Conservation (phyloP, 2,888 invertebrate species). For the Tipula unca region DNA sequence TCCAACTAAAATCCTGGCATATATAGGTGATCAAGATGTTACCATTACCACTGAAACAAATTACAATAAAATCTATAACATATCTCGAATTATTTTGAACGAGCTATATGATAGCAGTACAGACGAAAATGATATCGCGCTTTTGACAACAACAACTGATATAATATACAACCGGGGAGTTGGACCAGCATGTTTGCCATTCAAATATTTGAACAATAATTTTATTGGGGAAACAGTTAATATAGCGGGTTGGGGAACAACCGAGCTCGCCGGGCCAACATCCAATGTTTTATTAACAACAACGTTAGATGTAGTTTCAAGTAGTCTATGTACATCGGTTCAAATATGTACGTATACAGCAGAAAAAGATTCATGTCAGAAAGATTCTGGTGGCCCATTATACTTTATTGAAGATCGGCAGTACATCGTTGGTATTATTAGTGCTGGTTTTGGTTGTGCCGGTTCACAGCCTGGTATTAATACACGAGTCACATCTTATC, state of each 20-base stretch:
- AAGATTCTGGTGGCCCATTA: constrained; percentile 49
- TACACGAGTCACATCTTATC: constrained; percentile 47
- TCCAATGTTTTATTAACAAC: constrained; percentile 46
- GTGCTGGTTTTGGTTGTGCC: constrained; percentile 49
- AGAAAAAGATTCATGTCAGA: constrained; percentile 47
- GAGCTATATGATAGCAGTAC: constrained; percentile 23
- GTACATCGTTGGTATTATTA: constrained; percentile 48
- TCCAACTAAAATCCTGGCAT: constrained; percentile 15
- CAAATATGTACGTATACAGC: constrained; percentile 45
- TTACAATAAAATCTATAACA: constrained; percentile 22
- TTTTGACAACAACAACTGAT: constrained; percentile 20
- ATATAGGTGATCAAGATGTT: constrained; percentile 23
- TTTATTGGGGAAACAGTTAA: constrained; percentile 23
- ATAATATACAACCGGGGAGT: constrained; percentile 23
- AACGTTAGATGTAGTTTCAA: constrained; percentile 42
- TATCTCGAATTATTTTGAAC: constrained; percentile 21
- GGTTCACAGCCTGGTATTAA: constrained; percentile 45
- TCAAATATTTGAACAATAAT: constrained; percentile 16
- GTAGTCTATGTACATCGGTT: constrained; percentile 37
- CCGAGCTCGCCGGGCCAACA: constrained; percentile 44
- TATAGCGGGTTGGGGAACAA: constrained; percentile 50
- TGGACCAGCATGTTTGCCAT: constrained; percentile 26
- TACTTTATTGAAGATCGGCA: constrained; percentile 40
- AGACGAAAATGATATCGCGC: constrained; percentile 25
- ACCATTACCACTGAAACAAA: constrained; percentile 22